phyloP scores from a whole-genome alignment of 2,113 vertebrate species.

The Propithecus coquereli region DNA sequence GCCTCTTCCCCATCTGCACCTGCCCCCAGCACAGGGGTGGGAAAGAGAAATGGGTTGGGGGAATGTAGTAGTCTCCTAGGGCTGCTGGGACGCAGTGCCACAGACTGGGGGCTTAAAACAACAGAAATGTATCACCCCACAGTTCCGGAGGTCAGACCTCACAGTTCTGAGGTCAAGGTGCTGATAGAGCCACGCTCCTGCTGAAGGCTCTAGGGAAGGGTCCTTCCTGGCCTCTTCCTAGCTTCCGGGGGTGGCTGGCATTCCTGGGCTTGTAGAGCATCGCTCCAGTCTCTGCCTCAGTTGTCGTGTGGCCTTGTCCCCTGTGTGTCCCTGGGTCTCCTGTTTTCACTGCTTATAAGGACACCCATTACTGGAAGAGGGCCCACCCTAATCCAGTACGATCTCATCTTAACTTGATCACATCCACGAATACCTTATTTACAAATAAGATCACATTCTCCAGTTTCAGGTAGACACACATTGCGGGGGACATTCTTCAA shows the following conservation, averaged over 20 bases:
- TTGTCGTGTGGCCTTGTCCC: fast-evolving
- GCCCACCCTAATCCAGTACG: fast-evolving
- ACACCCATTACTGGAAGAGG: fast-evolving
- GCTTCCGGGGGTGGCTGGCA: fast-evolving
- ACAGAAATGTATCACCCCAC: fast-evolving
- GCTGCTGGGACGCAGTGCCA: fast-evolving
- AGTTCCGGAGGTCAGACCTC: not conserved
- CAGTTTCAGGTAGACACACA: not conserved
- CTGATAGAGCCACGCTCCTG: fast-evolving
- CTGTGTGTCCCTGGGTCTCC: fast-evolving
- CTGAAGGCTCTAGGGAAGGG: fast-evolving
- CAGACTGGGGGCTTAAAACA: fast-evolving
- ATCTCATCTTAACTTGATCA: no score
- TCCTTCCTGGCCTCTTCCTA: fast-evolving
- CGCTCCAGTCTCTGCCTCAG: not conserved
- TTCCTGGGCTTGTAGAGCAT: not conserved
- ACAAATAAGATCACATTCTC: not conserved
- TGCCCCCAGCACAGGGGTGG: fast-evolving
- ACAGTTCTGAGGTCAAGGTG: fast-evolving
- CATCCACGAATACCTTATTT: not conserved
- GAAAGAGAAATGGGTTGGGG: fast-evolving
- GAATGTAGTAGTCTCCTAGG: fast-evolving
- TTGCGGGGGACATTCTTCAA: not conserved
- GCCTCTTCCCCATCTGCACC: fast-evolving
- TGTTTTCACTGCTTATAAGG: no score